Evolutionary conservation across 92 coral and sea anemone species (phyloP).

Genomic region (Palythoa heliodiscus): DNA sequence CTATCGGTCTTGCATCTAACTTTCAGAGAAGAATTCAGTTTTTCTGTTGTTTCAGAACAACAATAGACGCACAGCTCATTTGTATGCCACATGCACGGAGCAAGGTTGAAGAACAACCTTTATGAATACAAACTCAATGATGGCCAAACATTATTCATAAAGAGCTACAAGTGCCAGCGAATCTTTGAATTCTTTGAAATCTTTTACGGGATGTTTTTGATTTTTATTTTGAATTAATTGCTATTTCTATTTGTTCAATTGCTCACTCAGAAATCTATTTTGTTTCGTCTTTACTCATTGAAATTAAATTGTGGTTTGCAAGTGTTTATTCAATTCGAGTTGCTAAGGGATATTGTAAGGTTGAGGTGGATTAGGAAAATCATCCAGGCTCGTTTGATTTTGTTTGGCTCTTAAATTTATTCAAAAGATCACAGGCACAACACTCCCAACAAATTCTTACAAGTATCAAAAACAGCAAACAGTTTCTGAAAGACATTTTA

Average conservation of each 20-base stretch:
- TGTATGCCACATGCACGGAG: constrained; percentile 76
- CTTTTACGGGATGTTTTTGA: constrained; percentile 20
- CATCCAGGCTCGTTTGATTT: neutral
- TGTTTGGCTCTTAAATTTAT: too few species aligned
- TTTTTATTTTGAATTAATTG: neutral
- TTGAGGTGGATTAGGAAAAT: neutral
- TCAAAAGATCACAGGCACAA: too few species aligned
- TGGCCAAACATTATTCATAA: constrained; percentile 23
- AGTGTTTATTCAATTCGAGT: constrained; percentile 1
- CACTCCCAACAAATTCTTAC: too few species aligned
- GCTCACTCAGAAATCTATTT: neutral
- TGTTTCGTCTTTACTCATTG: neutral
- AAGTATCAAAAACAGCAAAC: neutral
- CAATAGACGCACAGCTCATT: constrained; percentile 57
- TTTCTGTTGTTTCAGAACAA: constrained; percentile 43
- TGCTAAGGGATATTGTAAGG: constrained; percentile 5
- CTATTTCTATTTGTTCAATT: neutral
- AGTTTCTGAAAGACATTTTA: neutral
- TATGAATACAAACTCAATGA: constrained; percentile 13
- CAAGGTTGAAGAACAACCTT: neutral
- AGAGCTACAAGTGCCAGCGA: constrained; percentile 1
- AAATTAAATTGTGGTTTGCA: constrained; percentile 1
- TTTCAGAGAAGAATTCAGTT: constrained; percentile 1
- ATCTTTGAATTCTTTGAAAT: constrained; percentile 34
- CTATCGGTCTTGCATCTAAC: constrained; percentile 17